phyloP scores from a whole-genome alignment of 2,888 invertebrate species.

The Lochmaea crataegi region DNA sequence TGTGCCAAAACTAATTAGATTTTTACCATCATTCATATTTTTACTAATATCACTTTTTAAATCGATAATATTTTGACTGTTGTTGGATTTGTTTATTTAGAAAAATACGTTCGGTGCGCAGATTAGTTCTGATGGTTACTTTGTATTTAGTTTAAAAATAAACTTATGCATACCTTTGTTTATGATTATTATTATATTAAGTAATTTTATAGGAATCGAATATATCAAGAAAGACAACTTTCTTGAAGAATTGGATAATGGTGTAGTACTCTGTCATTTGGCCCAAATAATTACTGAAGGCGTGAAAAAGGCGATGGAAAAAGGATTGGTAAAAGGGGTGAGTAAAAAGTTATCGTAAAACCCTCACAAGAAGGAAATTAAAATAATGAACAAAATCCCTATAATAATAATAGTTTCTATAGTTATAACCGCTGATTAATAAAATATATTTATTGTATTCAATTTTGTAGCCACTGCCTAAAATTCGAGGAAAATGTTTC shows the following conservation, averaged over 20 bases:
- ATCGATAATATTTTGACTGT: too few species aligned
- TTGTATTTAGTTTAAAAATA: not conserved
- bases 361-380: too few species aligned
- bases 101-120: too few species aligned
- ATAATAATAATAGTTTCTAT: too few species aligned
- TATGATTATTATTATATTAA: not conserved
- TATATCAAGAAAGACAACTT: conserved; percentile 84
- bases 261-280: conserved; percentile 83
- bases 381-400: too few species aligned
- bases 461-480: conserved; percentile 73
- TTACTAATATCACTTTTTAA: too few species aligned
- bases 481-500: conserved; percentile 81
- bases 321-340: conserved; percentile 68
- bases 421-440: too few species aligned
- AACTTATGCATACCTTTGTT: not conserved
- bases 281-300: conserved; percentile 82
- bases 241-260: conserved; percentile 85
- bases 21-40: too few species aligned
- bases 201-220: conserved; percentile 71
- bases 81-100: too few species aligned
- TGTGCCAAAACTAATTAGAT: too few species aligned
- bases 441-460: not conserved
- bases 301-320: conserved; percentile 75
- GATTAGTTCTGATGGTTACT: too few species aligned
- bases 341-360: conserved; percentile 32